These are phyloP conservation scores for Pterocles orientalis DNA, from an alignment of 2,113 vertebrate species.

Conservation along the genomic window DNA sequence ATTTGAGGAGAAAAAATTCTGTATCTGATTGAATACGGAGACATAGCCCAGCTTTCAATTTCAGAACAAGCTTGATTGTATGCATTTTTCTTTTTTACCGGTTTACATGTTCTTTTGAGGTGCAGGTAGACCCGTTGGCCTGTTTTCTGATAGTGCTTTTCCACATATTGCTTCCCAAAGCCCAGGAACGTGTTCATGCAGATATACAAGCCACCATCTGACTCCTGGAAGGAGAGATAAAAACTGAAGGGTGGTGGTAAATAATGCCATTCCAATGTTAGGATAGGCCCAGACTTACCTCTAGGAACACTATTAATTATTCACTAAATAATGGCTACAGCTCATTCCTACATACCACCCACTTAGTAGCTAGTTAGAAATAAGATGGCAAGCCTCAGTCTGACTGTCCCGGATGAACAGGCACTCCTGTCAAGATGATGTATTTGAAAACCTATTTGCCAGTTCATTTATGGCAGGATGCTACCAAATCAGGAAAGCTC, in stretches of 20 bases:
- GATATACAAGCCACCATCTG: constrained; percentile 93
- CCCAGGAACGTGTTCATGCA: constrained; percentile 99
- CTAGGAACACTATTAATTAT: not conserved
- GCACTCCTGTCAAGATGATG: not conserved
- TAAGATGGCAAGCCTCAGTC: not conserved
- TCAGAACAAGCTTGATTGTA: not conserved
- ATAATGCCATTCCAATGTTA: not conserved
- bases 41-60: not conserved
- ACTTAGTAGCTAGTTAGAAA: not conserved
- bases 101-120: constrained; percentile 88
- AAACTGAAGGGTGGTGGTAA: not conserved
- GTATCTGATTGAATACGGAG: not conserved
- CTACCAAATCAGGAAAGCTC: not conserved
- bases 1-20: not conserved
- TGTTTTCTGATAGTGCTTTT: constrained; percentile 86
- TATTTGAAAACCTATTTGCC: not conserved
- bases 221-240: constrained; percentile 80
- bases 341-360: not conserved
- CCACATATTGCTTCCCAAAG: constrained; percentile 93
- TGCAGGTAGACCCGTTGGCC: constrained; percentile 94
- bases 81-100: constrained; percentile 61
- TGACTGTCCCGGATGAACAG: not conserved
- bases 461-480: not conserved
- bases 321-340: not conserved
- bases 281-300: not conserved